Evolutionary conservation across 2,888 invertebrate species (phyloP).

Genomic region (Hartigia nigra): DNA sequence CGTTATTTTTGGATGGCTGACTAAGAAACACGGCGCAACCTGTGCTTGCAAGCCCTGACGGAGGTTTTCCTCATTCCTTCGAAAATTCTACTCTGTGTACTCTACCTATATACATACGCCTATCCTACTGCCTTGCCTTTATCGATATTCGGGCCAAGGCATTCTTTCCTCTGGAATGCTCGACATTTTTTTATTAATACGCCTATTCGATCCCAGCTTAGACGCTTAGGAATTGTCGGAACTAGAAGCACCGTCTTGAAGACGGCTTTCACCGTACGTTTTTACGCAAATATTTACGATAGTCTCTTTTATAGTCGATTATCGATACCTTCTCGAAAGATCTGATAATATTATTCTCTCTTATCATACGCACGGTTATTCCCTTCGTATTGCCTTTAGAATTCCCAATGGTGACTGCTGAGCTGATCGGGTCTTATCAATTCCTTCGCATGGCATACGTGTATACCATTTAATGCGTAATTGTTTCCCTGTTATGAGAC

Average conservation of each 20-base stretch:
- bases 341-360: neutral
- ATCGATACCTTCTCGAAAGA: neutral
- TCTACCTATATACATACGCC: neutral
- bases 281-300: neutral
- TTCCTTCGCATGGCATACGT: neutral
- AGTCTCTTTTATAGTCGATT: neutral
- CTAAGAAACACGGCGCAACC: slow-evolving; percentile 35
- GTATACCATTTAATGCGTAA: neutral
- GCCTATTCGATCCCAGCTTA: neutral
- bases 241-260: neutral
- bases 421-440: neutral
- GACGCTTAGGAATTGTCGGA: neutral
- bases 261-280: neutral
- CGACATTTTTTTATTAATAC: neutral
- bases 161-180: neutral
- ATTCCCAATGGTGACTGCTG: neutral
- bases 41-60: slow-evolving; percentile 23
- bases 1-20: slow-evolving; percentile 48
- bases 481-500: neutral
- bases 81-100: slow-evolving; percentile 1
- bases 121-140: neutral
- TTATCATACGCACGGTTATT: neutral
- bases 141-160: neutral
- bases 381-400: neutral
- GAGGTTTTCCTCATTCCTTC: slow-evolving; percentile 15